These are phyloP conservation scores for Menidia menidia DNA, from an alignment of 2,797 vertebrate genomes.

Conservation along the genomic window DNA sequence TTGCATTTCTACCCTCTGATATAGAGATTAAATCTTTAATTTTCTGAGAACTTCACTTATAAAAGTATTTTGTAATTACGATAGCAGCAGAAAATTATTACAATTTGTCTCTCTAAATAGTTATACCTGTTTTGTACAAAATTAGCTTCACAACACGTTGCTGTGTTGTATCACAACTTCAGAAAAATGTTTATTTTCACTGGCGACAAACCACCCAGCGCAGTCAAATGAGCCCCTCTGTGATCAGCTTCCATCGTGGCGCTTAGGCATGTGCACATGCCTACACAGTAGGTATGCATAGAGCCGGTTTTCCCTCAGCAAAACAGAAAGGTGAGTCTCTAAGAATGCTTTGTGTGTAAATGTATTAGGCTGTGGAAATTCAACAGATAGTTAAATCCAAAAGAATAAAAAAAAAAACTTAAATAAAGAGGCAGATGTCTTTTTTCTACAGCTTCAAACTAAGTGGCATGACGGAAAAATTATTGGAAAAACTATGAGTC, in stretches of 20 bases:
- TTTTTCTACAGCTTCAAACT: slow-evolving; percentile 23
- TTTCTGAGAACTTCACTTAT: slow-evolving; percentile 42
- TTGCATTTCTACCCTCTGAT: slow-evolving; percentile 57
- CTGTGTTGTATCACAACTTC: slow-evolving; percentile 41
- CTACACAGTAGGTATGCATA: slow-evolving; percentile 70
- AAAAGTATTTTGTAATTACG: slow-evolving; percentile 60
- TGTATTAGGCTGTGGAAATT: slow-evolving; percentile 35
- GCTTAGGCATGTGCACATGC: slow-evolving; percentile 78
- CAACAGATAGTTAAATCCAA: slow-evolving; percentile 22
- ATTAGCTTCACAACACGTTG: slow-evolving; percentile 41
- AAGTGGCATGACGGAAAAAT: slow-evolving; percentile 25
- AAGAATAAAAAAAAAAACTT: slow-evolving; percentile 9
- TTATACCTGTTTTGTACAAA: slow-evolving; percentile 48
- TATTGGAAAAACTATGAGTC: slow-evolving; percentile 12
- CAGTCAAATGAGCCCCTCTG: slow-evolving; percentile 43
- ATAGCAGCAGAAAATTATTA: slow-evolving; percentile 61
- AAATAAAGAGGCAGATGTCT: slow-evolving; percentile 8
- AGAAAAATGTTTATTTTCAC: slow-evolving; percentile 38
- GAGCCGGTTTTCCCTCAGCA: slow-evolving; percentile 55
- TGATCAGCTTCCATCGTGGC: slow-evolving; percentile 56
- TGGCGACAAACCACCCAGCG: slow-evolving; percentile 41
- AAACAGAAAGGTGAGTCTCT: slow-evolving; percentile 22
- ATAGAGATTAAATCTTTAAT: slow-evolving; percentile 21
- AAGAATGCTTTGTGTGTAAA: slow-evolving; percentile 32
- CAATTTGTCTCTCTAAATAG: slow-evolving; percentile 25